Conservation (phyloP, 2,888 invertebrate genomes). For the Euzophera pinguis region DNA sequence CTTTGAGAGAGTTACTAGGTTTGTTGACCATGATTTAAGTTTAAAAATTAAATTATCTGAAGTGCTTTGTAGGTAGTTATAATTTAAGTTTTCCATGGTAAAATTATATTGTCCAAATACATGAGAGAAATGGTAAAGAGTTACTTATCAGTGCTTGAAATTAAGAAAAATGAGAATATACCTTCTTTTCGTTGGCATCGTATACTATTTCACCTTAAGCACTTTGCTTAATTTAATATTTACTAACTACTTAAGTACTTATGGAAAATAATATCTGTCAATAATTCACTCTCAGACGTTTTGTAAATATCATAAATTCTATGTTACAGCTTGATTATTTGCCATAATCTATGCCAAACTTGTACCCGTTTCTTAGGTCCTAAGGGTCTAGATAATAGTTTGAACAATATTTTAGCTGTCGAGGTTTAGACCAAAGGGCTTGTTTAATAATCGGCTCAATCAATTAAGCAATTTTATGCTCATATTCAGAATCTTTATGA, state of each 20-base stretch:
- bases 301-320: constrained; percentile 1
- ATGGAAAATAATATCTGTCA: neutral
- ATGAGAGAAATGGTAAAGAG: no score
- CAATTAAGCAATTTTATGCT: constrained; percentile 19
- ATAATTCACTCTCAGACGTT: neutral
- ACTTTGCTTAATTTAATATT: no score
- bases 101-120: no score
- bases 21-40: no score
- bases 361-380: constrained; percentile 7
- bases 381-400: constrained; percentile 8
- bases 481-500: neutral
- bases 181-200: no score
- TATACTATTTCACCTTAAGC: no score
- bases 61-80: no score
- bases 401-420: constrained; percentile 1
- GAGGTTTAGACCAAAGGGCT: constrained; percentile 12
- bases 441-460: constrained; percentile 16
- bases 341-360: constrained; percentile 3
- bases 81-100: no score
- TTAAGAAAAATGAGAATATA: no score
- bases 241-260: neutral
- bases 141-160: no score
- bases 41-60: no score
- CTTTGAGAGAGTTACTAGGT: no score
- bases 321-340: neutral